Evolutionary conservation across 2,113 vertebrate genomes (phyloP).

Genomic region (Corapipo altera): DNA sequence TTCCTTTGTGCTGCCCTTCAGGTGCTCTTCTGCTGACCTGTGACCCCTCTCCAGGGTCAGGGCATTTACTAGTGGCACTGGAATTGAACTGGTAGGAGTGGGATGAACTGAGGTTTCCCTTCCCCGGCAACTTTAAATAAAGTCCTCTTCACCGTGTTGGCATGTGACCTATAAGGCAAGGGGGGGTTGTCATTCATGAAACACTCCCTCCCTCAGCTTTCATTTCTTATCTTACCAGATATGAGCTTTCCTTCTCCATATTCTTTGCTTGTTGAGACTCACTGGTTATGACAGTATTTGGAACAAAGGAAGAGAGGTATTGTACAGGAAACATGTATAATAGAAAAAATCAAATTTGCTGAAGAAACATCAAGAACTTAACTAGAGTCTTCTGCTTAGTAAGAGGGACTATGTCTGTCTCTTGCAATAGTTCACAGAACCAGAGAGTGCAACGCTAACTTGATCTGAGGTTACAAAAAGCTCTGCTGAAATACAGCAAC

Average conservation of each 20-base stretch:
- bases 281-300: background rate
- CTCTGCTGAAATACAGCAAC: background rate
- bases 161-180: background rate
- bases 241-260: background rate
- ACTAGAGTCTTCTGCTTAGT: background rate
- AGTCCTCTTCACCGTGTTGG: background rate
- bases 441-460: background rate
- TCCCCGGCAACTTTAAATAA: background rate
- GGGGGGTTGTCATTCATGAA: background rate
- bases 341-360: background rate
- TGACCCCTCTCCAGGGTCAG: background rate
- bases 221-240: background rate
- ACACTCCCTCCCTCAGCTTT: background rate
- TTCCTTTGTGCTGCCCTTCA: background rate
- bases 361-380: background rate
- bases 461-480: background rate
- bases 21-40: background rate
- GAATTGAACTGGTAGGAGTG: background rate
- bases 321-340: background rate
- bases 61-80: background rate
- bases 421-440: background rate
- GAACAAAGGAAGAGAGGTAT: background rate
- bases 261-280: background rate
- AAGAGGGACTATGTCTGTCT: background rate
- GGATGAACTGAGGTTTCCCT: background rate